Base-by-base conservation (phyloP, 2,113 vertebrate genomes). In the Muscicapa adusta region DNA sequence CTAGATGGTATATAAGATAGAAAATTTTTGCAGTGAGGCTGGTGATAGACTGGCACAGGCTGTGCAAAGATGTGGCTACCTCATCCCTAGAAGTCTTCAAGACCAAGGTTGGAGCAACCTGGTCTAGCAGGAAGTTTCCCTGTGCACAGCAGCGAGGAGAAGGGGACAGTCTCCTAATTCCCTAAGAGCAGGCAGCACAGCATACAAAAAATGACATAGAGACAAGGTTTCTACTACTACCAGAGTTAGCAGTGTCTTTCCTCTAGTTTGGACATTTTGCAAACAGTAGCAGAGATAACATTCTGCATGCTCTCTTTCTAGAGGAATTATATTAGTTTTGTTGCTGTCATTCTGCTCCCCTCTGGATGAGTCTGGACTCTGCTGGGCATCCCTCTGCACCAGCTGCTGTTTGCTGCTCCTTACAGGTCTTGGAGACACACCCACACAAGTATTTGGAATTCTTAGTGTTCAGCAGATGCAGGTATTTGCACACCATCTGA, bases 341-440 rank as follows among this genome's bases (percentile, higher is more conserved):
- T 33, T 56, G 10, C 7, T 68, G 19, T 31, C 42, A 26, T 47
- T 50, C 74, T 85, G 12, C 6, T 81, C 28, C 17, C 2, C 0
- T 26, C 8, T 2, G 6, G 6, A 15, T 0, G 2, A 10, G 9
- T 20, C 36, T 6, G 1, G 10, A 28, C 2, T 73, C 28, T 89
- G 13, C 19, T 1, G 1, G 40, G 11, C 28, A 40, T 4, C 17
- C 10, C 9, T 51, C 40, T 8, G 10, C 54, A 68, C 8, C 3
- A 0, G 7, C 14, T 47, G 17, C 16, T 62, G 24, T 18, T 15
- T 61, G 26, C 7, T 2, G 3, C 22, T 24, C 22, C 23, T 31
- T 23, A 45, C 22, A 76, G 10, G 10, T 12, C 28, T 43, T n/a
- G 33, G 29, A 60, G 8, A 31, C 0, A 1, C 28, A 65, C 9